Conservation (phyloP, 2,113 vertebrate genomes). For the Brienomyrus brachyistius region DNA sequence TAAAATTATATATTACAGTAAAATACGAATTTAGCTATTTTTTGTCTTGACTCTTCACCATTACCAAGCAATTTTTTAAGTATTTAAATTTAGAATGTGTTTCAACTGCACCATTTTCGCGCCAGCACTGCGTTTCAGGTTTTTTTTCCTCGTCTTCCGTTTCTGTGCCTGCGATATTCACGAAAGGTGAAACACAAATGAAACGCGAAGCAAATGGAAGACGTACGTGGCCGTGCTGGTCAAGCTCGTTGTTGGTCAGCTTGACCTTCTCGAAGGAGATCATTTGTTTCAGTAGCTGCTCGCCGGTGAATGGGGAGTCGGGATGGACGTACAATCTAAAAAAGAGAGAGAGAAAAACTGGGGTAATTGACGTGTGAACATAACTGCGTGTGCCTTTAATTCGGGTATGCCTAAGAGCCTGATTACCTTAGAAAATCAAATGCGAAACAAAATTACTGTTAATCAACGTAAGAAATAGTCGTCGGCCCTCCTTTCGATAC, state of each 20-base stretch:
- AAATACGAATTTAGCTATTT: neutral
- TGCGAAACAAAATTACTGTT: neutral
- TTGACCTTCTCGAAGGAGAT: slow-evolving; percentile 99
- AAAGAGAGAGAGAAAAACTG: neutral
- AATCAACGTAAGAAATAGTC: neutral
- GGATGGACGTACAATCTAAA: slow-evolving; percentile 90
- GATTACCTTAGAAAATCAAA: neutral
- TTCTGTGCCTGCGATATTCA: neutral
- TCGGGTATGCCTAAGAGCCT: neutral
- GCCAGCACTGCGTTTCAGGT: neutral
- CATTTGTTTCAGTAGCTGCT: slow-evolving; percentile 97
- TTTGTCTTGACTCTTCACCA: neutral
- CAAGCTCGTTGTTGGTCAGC: slow-evolving; percentile 96
- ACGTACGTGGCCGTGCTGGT: slow-evolving; percentile 94
- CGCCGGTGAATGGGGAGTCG: slow-evolving; percentile 91
- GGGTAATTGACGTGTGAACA: neutral
- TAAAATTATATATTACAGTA: neutral
- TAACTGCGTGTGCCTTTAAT: neutral
- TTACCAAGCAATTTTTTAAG: neutral
- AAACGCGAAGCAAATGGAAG: neutral
- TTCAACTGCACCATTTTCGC: neutral
- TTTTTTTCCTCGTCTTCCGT: neutral
- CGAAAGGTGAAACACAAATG: neutral
- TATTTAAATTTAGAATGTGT: neutral
- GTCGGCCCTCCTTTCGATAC: neutral